Conservation (phyloP, 2,113 vertebrate genomes). For the Xenus cinereus region DNA sequence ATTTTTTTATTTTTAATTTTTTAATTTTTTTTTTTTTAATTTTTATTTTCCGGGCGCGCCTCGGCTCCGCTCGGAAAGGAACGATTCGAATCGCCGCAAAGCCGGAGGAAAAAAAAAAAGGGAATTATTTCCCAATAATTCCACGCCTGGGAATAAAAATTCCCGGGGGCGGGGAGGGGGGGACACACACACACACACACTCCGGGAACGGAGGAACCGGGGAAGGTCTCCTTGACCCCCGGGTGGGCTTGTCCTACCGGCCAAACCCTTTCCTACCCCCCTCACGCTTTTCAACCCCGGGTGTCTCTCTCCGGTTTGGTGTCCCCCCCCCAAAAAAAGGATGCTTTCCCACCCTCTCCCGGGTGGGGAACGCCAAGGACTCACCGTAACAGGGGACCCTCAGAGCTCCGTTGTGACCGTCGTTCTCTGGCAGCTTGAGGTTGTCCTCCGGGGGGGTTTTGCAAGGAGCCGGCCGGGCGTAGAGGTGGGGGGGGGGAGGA, state of each 20-base stretch:
- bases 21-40: too few species aligned
- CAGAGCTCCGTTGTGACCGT: conserved; percentile 85
- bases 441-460: conserved; percentile 88
- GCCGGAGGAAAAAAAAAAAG: too few species aligned
- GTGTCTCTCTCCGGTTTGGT: not conserved
- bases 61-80: not conserved
- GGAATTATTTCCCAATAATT: too few species aligned
- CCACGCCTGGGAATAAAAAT: not conserved
- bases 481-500: conserved; percentile 78
- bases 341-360: not conserved
- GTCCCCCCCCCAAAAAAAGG: not conserved
- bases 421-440: conserved; percentile 85
- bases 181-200: too few species aligned
- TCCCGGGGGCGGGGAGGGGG: too few species aligned
- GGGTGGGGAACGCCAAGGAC: conserved; percentile 28
- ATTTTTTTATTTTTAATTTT: too few species aligned
- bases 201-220: not conserved
- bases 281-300: not conserved
- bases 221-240: not conserved
- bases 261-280: not conserved
- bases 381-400: conserved; percentile 91
- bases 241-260: not conserved
- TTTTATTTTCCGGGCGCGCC: not conserved
- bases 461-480: conserved; percentile 88
- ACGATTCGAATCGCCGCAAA: not conserved